phyloP scores from a whole-genome alignment of 2,888 invertebrate genomes.

The Aleiodes testaceus region DNA sequence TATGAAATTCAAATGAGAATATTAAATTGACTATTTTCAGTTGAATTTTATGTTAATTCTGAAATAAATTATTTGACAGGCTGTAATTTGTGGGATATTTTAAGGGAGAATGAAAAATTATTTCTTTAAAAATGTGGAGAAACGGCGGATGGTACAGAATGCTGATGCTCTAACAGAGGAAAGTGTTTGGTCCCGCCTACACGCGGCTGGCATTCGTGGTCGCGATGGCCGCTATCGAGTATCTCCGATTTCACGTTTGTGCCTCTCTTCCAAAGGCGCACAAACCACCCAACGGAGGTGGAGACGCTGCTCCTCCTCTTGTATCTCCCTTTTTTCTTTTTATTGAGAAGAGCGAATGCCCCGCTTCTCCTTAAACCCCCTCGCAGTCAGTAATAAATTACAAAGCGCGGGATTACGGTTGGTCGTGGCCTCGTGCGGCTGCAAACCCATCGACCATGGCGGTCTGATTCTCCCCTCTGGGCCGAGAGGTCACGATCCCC shows the following conservation, averaged over 20 bases:
- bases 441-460: constrained; percentile 40
- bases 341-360: constrained; percentile 5
- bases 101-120: too few relatives aligned
- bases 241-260: constrained; percentile 60
- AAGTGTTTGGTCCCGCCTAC: constrained; percentile 70
- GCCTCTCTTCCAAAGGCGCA: constrained; percentile 30
- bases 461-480: constrained; percentile 16
- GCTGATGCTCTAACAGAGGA: constrained; percentile 36
- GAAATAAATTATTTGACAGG: constrained; percentile 18
- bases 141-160: neutral
- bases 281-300: constrained; percentile 61
- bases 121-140: too few relatives aligned
- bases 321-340: constrained; percentile 26
- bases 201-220: constrained; percentile 65
- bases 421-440: constrained; percentile 36
- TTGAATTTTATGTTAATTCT: constrained; percentile 4
- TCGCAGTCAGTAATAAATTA: constrained; percentile 52
- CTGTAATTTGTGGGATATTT: neutral
- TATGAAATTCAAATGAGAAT: neutral
- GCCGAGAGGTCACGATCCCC: constrained; percentile 12
- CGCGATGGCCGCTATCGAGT: constrained; percentile 71
- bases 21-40: neutral
- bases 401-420: constrained; percentile 43
- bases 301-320: constrained; percentile 52
- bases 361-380: constrained; percentile 37